Evolutionary conservation across 2,888 invertebrate species (phyloP).

Genomic region (Chrysolina oricalcia): DNA sequence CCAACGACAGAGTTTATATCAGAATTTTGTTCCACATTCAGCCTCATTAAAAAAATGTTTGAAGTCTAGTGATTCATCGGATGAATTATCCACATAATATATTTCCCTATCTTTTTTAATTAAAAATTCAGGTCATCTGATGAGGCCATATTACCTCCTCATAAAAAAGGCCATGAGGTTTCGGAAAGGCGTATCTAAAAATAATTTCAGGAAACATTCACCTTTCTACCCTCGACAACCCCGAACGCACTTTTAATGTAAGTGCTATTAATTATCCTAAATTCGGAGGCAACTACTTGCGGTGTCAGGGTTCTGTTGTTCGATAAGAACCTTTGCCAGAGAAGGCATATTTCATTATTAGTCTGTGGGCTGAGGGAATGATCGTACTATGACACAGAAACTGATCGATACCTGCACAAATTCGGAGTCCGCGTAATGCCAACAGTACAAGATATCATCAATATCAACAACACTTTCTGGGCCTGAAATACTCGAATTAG

Average conservation of each 20-base stretch:
- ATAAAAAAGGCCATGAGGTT: not conserved
- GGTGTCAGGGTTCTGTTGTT: slow-evolving; percentile 37
- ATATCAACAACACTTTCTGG: no score
- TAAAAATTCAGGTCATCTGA: slow-evolving; percentile 16
- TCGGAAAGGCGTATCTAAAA: not conserved
- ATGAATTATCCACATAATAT: not conserved
- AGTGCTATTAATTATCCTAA: slow-evolving; percentile 43
- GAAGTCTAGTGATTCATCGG: not conserved
- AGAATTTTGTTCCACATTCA: no score
- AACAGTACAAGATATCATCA: no score
- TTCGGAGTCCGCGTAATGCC: no score
- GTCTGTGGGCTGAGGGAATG: not conserved
- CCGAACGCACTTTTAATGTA: slow-evolving; percentile 31
- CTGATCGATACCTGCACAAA: no score
- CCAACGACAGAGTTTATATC: no score
- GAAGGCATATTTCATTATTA: slow-evolving; percentile 6
- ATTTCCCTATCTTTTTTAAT: slow-evolving; percentile 1
- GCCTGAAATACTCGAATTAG: no score
- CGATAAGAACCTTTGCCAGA: slow-evolving; percentile 9
- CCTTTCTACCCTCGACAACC: slow-evolving; percentile 26
- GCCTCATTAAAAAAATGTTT: no score
- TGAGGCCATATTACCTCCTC: not conserved
- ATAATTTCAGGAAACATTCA: slow-evolving; percentile 7
- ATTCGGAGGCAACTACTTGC: slow-evolving; percentile 37
- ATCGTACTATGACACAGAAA: no score